phyloP scores from a whole-genome alignment of 2,888 invertebrate species.

The Dromius quadrimaculatus region DNA sequence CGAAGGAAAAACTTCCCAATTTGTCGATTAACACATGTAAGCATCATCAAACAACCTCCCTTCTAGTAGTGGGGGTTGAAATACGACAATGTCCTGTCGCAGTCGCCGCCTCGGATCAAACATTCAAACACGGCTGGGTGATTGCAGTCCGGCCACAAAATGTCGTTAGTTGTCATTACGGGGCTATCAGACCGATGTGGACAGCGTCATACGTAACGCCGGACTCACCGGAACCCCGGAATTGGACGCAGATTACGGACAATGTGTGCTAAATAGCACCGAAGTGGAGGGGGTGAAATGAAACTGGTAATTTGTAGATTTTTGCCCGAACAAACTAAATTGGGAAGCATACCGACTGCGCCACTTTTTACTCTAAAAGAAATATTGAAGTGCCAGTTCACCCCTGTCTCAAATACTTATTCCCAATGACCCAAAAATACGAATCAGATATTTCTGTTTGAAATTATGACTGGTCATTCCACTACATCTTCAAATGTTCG shows the following conservation, averaged over 20 bases:
- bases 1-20: no score
- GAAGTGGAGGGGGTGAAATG: not conserved
- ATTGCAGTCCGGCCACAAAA: constrained; percentile 43
- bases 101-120: constrained; percentile 2
- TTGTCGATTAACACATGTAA: no score
- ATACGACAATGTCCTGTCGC: not conserved
- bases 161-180: constrained; percentile 51
- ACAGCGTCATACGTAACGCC: constrained; percentile 33
- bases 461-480: constrained; percentile 6
- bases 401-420: constrained; percentile 13
- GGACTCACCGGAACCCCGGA: constrained; percentile 14
- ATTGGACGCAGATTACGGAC: not conserved
- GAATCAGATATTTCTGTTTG: not conserved
- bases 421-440: not conserved
- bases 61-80: constrained; percentile 2
- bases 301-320: no score
- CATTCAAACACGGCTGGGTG: constrained; percentile 36
- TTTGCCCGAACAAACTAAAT: no score
- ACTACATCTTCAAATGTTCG: not conserved
- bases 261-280: not conserved
- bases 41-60: no score
- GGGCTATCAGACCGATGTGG: constrained; percentile 44
- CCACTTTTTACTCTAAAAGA: no score
- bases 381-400: no score
- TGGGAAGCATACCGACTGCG: no score